Evolutionary conservation across 1,140 invertebrate species (phyloP).

Genomic region (Branchinecta lynchi): DNA sequence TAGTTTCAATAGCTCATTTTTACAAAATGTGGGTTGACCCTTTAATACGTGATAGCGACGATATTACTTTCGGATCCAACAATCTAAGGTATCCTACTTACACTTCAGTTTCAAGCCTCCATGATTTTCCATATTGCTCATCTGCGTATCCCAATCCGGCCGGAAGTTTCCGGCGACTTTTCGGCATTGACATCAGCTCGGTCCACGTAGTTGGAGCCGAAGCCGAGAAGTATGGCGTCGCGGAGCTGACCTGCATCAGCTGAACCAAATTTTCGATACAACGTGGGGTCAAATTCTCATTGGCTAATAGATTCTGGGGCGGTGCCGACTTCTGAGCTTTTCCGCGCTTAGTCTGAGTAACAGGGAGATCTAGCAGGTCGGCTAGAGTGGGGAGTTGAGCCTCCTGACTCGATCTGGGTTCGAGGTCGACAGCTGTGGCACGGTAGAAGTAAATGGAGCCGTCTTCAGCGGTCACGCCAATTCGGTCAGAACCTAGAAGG

Average conservation of each 20-base stretch:
- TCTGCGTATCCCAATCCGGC: neutral
- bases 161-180: neutral
- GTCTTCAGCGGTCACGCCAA: conserved; percentile 60
- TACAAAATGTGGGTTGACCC: too few relatives aligned
- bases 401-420: neutral
- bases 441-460: conserved; percentile 66
- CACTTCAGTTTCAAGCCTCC: conserved; percentile 1
- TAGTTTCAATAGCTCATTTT: too few relatives aligned
- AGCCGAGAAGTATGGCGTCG: neutral
- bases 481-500: conserved; percentile 51
- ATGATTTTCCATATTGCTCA: neutral
- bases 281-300: neutral
- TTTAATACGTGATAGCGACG: too few relatives aligned
- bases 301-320: neutral
- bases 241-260: neutral
- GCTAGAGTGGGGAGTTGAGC: too few relatives aligned
- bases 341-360: too few relatives aligned
- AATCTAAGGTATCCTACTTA: neutral
- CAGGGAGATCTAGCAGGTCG: too few relatives aligned
- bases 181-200: neutral
- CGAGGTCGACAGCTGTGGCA: neutral
- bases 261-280: neutral
- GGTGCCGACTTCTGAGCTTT: neutral
- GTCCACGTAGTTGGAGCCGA: neutral
- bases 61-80: too few relatives aligned